Percentiles rank a stretch among this genome's conserved stretches.
Conservation (phyloP, 2,113 vertebrate species). For the Elgaria multicarinata region DNA sequence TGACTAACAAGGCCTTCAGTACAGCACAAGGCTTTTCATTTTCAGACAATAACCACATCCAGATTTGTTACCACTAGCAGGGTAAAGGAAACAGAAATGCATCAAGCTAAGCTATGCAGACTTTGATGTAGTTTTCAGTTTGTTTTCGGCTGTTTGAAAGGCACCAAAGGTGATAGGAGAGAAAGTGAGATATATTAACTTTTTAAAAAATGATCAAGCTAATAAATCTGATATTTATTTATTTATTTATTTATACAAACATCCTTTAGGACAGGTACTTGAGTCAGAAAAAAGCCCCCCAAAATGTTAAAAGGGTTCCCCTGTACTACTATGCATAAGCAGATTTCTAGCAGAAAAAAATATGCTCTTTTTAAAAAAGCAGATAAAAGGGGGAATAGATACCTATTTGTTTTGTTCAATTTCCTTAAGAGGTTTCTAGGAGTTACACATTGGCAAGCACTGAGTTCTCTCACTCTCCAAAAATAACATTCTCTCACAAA, state of each 20-base stretch:
- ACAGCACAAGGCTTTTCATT: not conserved
- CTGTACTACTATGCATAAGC: not conserved
- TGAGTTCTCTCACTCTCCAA: conserved; percentile 32
- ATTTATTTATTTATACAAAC: too few relatives aligned
- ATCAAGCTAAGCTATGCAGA: not conserved
- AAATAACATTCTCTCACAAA: conserved; percentile 43
- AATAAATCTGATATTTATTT: not conserved
- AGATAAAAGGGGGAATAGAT: not conserved
- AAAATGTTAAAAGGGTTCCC: too few relatives aligned
- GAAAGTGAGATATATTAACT: not conserved
- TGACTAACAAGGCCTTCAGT: not conserved
- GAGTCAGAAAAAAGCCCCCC: not conserved
- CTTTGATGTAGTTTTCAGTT: not conserved
- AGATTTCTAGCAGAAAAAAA: not conserved
- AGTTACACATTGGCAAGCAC: not conserved
- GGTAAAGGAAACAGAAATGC: not conserved
- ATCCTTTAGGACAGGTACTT: not conserved
- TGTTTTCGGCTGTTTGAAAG: not conserved
- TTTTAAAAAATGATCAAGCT: not conserved
- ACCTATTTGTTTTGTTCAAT: not conserved
- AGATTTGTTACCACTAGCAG: not conserved
- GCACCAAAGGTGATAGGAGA: not conserved
- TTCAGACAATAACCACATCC: not conserved
- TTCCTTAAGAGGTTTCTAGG: not conserved
- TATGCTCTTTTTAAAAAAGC: not conserved